Conservation (phyloP, 2,888 invertebrate genomes). For the Venustoraphidia nigricollis region DNA sequence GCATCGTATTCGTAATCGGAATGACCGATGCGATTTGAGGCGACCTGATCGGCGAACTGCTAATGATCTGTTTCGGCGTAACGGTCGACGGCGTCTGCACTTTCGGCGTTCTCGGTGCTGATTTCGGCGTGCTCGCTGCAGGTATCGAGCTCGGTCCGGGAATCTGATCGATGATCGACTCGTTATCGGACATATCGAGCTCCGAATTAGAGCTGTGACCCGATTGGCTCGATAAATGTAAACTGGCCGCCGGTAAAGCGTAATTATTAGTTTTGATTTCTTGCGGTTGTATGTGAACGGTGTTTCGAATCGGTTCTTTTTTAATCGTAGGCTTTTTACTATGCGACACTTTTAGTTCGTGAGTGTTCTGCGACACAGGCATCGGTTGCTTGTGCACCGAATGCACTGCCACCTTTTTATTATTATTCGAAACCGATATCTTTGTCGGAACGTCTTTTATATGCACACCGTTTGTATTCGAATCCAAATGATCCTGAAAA, state of each 20-base stretch:
- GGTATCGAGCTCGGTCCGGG: background rate
- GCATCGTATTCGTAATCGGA: too few species aligned
- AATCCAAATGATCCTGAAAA: constrained; percentile 52
- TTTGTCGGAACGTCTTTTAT: constrained; percentile 50
- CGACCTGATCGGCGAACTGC: too few species aligned
- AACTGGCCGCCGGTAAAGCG: constrained; percentile 4
- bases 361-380: constrained; percentile 9
- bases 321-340: background rate
- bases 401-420: constrained; percentile 15
- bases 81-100: background rate
- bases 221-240: constrained; percentile 1
- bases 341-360: background rate
- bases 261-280: constrained; percentile 5
- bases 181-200: constrained; percentile 19
- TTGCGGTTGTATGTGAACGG: constrained; percentile 12
- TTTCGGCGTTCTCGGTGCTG: background rate
- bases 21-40: too few species aligned
- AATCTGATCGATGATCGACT: constrained; percentile 16
- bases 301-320: constrained; percentile 11
- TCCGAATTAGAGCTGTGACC: constrained; percentile 22
- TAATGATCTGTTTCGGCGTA: too few species aligned
- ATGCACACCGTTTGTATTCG: constrained; percentile 61
- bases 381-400: background rate
- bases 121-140: constrained; percentile 4
- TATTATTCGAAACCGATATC: constrained; percentile 26